phyloP scores from a whole-genome alignment of 1,140 invertebrate genomes.

The Drosophila pallidifrons region DNA sequence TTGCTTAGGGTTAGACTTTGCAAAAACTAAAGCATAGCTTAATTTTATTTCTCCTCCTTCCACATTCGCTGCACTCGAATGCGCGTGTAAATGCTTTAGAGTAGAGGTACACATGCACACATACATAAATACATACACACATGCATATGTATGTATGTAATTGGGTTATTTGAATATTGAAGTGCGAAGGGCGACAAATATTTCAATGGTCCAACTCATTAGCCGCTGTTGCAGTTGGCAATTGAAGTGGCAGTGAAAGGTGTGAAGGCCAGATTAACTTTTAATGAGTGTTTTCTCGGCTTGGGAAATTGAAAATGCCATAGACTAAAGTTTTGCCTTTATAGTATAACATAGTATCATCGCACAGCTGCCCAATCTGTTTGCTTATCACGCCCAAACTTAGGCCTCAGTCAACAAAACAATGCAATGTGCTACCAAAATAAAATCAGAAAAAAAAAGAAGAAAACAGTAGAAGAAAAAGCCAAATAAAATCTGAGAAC shows the following conservation, averaged over 20 bases:
- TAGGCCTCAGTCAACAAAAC: conserved; percentile 45
- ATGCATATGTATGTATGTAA: neutral
- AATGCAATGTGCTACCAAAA: conserved; percentile 8
- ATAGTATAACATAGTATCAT: conserved; percentile 7
- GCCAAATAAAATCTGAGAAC: conserved; percentile 21
- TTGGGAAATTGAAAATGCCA: neutral
- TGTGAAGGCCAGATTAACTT: conserved; percentile 28
- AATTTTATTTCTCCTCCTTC: too few relatives aligned
- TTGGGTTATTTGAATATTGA: conserved; percentile 4
- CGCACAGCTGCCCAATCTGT: conserved; percentile 16
- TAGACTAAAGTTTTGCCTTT: conserved; percentile 2
- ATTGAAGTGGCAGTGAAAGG: conserved; percentile 34
- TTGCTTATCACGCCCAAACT: conserved; percentile 57
- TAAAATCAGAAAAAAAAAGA: conserved; percentile 11
- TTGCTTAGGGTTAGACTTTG: too few relatives aligned
- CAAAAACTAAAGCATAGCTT: too few relatives aligned
- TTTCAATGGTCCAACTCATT: conserved; percentile 42
- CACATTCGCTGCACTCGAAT: too few relatives aligned
- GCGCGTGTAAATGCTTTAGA: too few relatives aligned
- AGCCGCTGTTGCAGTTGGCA: conserved; percentile 26
- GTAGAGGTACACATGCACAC: too few relatives aligned
- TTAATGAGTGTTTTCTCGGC: conserved; percentile 23
- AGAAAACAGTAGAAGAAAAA: too few relatives aligned
- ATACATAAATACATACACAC: too few relatives aligned
- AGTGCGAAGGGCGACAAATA: conserved; percentile 31